These are phyloP conservation scores for Beaufortia kweichowensis DNA, from an alignment of 2,113 vertebrate genomes.

Conservation along the genomic window DNA sequence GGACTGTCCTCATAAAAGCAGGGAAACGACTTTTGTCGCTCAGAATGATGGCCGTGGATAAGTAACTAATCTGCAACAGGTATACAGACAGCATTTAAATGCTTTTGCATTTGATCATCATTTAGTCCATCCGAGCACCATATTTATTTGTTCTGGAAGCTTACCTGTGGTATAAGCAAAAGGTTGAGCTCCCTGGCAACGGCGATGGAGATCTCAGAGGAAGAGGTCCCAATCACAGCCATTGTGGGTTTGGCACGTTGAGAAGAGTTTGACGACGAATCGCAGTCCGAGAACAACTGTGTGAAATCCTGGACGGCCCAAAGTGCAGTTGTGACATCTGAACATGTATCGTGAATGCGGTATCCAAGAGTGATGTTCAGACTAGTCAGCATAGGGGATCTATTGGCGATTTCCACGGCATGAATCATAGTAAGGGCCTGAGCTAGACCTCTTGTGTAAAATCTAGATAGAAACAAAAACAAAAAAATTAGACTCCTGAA, in stretches of 20 bases:
- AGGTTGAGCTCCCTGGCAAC: slow-evolving; percentile 81
- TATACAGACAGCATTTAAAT: not conserved
- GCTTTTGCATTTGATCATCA: too few relatives aligned
- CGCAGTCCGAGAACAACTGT: slow-evolving; percentile 55
- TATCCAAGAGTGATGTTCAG: slow-evolving; percentile 81
- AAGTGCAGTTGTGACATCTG: slow-evolving; percentile 80
- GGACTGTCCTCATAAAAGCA: slow-evolving; percentile 84
- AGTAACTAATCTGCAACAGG: slow-evolving; percentile 80
- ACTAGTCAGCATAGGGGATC: slow-evolving; percentile 72
- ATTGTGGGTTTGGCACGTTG: slow-evolving; percentile 66
- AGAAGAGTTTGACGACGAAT: slow-evolving; percentile 66
- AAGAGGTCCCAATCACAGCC: slow-evolving; percentile 75
- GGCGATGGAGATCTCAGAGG: slow-evolving; percentile 83
- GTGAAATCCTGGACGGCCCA: slow-evolving; percentile 74
- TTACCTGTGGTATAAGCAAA: slow-evolving; percentile 84
- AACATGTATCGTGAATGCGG: slow-evolving; percentile 81
- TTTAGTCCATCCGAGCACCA: too few relatives aligned
- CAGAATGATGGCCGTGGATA: slow-evolving; percentile 83
- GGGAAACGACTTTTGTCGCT: slow-evolving; percentile 88
- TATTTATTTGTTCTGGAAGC: too few relatives aligned
- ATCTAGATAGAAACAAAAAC: slow-evolving; percentile 67
- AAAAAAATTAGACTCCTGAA: slow-evolving; percentile 32
- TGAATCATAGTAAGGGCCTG: slow-evolving; percentile 82
- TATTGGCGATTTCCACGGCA: slow-evolving; percentile 80
- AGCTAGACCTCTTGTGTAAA: slow-evolving; percentile 70